These are phyloP conservation scores for Acridotheres tristis DNA, from an alignment of 2,797 vertebrate species.

Conservation along the genomic window DNA sequence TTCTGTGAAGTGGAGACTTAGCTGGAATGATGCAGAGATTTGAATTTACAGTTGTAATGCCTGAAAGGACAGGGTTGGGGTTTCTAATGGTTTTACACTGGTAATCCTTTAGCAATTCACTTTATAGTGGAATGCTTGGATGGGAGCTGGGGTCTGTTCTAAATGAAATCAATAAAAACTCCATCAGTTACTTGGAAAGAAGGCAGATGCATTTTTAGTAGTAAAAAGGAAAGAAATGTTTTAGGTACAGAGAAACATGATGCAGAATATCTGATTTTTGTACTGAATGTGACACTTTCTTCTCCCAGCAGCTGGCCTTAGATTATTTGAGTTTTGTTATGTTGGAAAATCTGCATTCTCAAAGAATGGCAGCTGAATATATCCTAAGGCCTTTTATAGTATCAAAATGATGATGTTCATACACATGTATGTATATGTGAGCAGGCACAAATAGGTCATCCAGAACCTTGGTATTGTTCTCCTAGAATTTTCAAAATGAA, in stretches of 20 bases:
- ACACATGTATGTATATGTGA: too few relatives aligned
- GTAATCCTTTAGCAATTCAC: neutral
- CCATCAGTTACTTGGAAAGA: neutral
- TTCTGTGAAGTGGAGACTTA: neutral
- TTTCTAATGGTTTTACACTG: neutral
- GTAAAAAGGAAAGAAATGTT: neutral
- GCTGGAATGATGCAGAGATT: neutral
- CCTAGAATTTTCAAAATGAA: neutral
- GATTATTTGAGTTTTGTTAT: neutral
- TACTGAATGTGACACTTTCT: neutral
- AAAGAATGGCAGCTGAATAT: neutral
- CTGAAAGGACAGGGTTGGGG: neutral
- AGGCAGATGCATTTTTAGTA: neutral
- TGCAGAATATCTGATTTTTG: neutral
- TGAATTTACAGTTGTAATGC: neutral
- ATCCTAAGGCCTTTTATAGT: neutral
- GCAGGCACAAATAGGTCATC: neutral
- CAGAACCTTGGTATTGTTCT: neutral
- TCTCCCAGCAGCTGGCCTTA: neutral
- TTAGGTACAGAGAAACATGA: neutral
- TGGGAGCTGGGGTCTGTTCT: neutral
- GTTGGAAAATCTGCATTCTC: neutral
- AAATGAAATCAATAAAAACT: neutral
- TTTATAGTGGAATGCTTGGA: neutral
- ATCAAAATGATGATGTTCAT: neutral